Evolutionary conservation across 2,797 vertebrate genomes (phyloP), one percentile per base, ranked within the genome.

Genomic region (Pangasius mekongensis): DNA sequence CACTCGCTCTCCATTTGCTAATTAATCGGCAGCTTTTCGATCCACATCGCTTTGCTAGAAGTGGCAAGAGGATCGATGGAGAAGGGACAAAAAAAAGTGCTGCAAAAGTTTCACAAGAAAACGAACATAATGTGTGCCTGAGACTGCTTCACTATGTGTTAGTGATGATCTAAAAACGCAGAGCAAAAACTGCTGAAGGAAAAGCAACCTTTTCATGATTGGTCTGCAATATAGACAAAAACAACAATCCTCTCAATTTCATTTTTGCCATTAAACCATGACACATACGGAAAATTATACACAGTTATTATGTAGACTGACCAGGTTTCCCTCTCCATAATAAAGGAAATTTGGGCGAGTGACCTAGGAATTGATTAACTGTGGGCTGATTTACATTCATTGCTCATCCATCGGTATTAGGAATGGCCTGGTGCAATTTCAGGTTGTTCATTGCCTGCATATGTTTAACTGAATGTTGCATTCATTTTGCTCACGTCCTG

Each of bases 1-100:
- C 33, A 36, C 80, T 88, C 43, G 3, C 58, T 89, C 76, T 90
- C 84, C 69, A 87, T 90, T 87, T 86, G 87, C 71, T 67, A 89
- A 89, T 91, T 84, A 89, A 88, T 82, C 27, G 11, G 30, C 67
- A 52, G 83, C 30, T 33, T 56, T 88, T 87, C 43, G 16, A 83
- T 82, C n/a, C 27, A 60, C 56, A 84, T 16, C 27, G 14, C 47
- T 89, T 43, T 54, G 69, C 64, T 66, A 49, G 60, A 27, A 83
- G 82, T n/a, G 49, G 6, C 30, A 18, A 36, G 14, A 18, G n/a
- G 64, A 87, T 91, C 89, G 39, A 89, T 90, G 74, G 27, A 2
- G 22, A 85, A 64, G 47, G 85, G 30, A 24, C 54, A 36, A 36
- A 36, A 36, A 36, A 66, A 73, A 73, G 52, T 36, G 64, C 83